phyloP scores from a whole-genome alignment of 2,113 vertebrate genomes.

The Mixornis gularis region DNA sequence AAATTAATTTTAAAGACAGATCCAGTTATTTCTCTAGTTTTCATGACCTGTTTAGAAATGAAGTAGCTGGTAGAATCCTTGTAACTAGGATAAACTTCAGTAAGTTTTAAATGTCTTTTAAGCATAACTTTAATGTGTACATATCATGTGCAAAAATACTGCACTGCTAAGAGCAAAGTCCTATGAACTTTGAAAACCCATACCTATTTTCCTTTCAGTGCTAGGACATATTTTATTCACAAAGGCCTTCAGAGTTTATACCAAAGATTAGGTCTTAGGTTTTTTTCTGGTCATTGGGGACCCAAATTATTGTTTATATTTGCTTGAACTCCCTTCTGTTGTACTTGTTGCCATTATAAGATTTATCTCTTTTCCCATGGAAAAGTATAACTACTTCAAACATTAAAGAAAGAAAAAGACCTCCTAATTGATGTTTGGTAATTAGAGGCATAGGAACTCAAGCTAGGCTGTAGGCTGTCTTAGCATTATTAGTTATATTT shows the following conservation, averaged over 20 bases:
- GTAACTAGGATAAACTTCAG: background rate
- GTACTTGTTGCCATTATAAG: background rate
- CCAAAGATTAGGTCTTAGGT: background rate
- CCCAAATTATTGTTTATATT: background rate
- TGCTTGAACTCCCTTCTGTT: background rate
- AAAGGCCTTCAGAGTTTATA: background rate
- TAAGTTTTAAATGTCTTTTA: background rate
- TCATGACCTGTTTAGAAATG: background rate
- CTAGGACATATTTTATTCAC: background rate
- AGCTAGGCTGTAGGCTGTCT: background rate
- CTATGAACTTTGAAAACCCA: background rate
- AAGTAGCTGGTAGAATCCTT: background rate
- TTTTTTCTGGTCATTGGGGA: background rate
- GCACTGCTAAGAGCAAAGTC: background rate
- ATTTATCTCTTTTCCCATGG: background rate
- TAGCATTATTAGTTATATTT: slow-evolving; percentile 24
- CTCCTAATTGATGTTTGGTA: background rate
- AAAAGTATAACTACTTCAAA: background rate
- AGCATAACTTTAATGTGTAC: background rate
- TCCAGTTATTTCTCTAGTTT: background rate
- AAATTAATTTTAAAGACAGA: background rate
- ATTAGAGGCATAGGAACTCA: background rate
- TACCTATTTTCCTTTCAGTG: background rate
- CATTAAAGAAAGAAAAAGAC: background rate
- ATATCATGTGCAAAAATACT: background rate